phyloP scores from a whole-genome alignment of 1,140 invertebrate species.

The Dinothrombium tinctorium region DNA sequence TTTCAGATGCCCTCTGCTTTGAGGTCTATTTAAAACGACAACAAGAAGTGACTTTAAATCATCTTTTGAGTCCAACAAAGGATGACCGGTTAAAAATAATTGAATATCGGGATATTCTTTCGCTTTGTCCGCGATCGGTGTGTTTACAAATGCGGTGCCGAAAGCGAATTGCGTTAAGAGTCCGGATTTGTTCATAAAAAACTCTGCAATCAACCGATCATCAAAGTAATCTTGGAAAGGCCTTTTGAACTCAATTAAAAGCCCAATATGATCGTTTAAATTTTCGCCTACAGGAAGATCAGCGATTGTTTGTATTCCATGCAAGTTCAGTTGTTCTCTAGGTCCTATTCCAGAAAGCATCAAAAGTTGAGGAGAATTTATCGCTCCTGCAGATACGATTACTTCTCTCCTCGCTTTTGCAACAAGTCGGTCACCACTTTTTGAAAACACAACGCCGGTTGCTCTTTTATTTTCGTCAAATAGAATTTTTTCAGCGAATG shows the following conservation, averaged over 20 bases:
- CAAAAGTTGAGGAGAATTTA: slow-evolving; percentile 19
- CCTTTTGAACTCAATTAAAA: background rate
- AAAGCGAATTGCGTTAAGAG: no score
- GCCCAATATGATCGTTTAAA: slow-evolving; percentile 39
- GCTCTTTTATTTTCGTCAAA: slow-evolving; percentile 54
- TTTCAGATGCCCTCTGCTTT: slow-evolving; percentile 40
- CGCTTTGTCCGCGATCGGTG: slow-evolving; percentile 19
- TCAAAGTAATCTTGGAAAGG: background rate
- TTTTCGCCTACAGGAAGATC: slow-evolving; percentile 38
- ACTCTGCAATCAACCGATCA: slow-evolving; percentile 3
- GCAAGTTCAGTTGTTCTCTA: slow-evolving; percentile 2
- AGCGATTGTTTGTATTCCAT: slow-evolving; percentile 23
- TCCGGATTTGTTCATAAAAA: background rate
- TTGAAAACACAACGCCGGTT: slow-evolving; percentile 44
- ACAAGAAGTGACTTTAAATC: background rate
- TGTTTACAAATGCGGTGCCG: no score
- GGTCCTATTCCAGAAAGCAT: slow-evolving; percentile 12
- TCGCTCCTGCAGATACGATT: slow-evolving; percentile 49
- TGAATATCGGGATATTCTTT: slow-evolving; percentile 73
- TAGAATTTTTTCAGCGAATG: slow-evolving; percentile 51
- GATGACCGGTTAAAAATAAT: slow-evolving; percentile 23
- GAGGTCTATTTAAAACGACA: slow-evolving; percentile 42
- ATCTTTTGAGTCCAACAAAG: background rate
- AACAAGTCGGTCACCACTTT: slow-evolving; percentile 32
- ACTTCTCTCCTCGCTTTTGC: slow-evolving; percentile 47